Percentiles rank a stretch among this genome's conserved stretches.
Conservation (phyloP, 2,888 invertebrate species). For the Orthonychiurus folsomi region DNA sequence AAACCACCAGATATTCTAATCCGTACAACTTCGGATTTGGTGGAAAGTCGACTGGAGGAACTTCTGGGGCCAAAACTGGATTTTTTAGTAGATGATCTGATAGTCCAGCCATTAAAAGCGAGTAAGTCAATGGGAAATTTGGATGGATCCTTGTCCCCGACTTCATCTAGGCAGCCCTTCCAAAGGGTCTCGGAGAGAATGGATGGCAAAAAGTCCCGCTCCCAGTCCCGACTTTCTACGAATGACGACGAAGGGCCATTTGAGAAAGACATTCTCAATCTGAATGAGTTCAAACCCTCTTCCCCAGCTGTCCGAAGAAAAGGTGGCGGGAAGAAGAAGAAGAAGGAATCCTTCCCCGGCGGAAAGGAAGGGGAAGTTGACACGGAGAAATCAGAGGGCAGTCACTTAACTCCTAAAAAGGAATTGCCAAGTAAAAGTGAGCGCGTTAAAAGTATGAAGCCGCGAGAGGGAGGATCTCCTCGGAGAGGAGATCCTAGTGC, state of each 20-base stretch:
- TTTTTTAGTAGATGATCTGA: not conserved
- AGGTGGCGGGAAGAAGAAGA: slow-evolving; percentile 11
- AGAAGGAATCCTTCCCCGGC: slow-evolving; percentile 12
- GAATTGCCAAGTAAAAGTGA: not conserved
- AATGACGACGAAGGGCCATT: not conserved
- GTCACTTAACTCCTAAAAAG: not conserved
- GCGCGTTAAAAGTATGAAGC: not conserved
- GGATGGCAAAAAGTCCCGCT: slow-evolving; percentile 12
- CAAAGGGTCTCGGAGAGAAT: slow-evolving; percentile 12
- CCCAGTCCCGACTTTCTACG: not conserved
- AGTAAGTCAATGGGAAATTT: slow-evolving; percentile 14
- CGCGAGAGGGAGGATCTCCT: not conserved
- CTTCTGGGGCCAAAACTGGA: slow-evolving; percentile 25
- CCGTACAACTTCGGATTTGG: slow-evolving; percentile 22
- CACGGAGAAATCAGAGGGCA: not conserved
- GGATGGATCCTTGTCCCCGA: not conserved
- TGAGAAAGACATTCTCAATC: not conserved
- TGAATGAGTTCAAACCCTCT: not conserved
- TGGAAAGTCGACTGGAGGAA: slow-evolving; percentile 34
- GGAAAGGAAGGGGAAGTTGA: slow-evolving; percentile 9
- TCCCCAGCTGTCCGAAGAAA: slow-evolving; percentile 9
- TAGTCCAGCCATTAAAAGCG: not conserved
- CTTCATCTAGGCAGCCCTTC: not conserved
- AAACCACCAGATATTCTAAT: slow-evolving; percentile 13
- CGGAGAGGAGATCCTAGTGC: too few species aligned